Evolutionary conservation across 1,140 invertebrate genomes (phyloP).

Genomic region (Penaeus indicus): DNA sequence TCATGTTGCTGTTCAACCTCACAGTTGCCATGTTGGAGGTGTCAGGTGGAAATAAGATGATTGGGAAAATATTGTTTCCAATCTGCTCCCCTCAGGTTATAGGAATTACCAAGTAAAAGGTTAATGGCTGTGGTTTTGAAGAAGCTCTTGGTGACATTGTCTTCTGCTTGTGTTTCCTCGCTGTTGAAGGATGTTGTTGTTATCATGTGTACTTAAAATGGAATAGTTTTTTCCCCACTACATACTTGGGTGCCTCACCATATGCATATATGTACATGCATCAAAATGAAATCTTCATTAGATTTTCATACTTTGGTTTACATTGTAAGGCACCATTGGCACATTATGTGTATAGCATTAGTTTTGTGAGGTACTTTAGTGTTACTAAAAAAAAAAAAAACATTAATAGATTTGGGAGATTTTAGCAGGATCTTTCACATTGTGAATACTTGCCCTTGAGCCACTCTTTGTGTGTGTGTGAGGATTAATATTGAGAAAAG

Average conservation of each 20-base stretch:
- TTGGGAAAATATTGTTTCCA: constrained; percentile 30
- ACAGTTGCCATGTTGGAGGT: constrained; percentile 60
- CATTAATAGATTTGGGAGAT: constrained; percentile 49
- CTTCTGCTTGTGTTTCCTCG: constrained; percentile 59
- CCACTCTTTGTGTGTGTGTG: constrained; percentile 21
- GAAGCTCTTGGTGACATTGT: constrained; percentile 57
- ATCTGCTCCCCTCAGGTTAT: constrained; percentile 48
- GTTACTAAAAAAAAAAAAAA: constrained; percentile 28
- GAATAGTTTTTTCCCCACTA: constrained; percentile 25
- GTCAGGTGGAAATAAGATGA: constrained; percentile 43
- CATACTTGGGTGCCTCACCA: constrained; percentile 34
- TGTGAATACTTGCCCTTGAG: constrained; percentile 24
- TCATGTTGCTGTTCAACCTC: constrained; percentile 60
- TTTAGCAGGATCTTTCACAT: constrained; percentile 36
- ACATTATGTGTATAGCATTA: constrained; percentile 51
- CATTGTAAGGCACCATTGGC: constrained; percentile 58
- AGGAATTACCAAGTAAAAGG: constrained; percentile 31
- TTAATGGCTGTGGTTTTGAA: constrained; percentile 46
- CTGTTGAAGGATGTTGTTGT: constrained; percentile 43
- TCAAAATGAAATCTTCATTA: neutral
- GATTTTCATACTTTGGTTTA: constrained; percentile 33
- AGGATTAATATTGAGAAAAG: constrained; percentile 16
- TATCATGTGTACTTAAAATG: constrained; percentile 54
- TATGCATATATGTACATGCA: constrained; percentile 38
- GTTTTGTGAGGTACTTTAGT: constrained; percentile 56